A percentile compares a stretch with the other conserved stretches of the same genome.
These are phyloP conservation scores for Uria aalge DNA, from an alignment of 2,113 vertebrate species.

Conservation along the genomic window DNA sequence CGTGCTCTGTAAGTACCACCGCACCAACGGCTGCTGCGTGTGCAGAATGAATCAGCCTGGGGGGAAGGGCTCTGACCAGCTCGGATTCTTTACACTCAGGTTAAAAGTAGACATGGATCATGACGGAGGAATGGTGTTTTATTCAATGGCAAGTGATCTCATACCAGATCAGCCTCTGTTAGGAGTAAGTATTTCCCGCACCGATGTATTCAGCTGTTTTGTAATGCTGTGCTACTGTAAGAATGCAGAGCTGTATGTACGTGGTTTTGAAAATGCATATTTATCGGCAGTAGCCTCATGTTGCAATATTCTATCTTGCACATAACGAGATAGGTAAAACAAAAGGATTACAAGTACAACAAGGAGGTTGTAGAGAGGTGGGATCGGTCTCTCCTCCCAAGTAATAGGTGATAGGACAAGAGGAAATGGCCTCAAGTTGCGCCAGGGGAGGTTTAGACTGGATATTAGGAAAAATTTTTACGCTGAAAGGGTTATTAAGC, in stretches of 20 bases:
- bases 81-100: slow-evolving; percentile 50
- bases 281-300: background rate
- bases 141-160: slow-evolving; percentile 80
- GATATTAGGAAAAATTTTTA: no score
- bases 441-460: no score
- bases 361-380: no score
- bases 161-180: slow-evolving; percentile 38
- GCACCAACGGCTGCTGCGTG: accelerated
- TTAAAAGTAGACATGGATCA: slow-evolving; percentile 79
- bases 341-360: background rate
- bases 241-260: background rate
- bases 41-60: accelerated
- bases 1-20: slow-evolving; percentile 75
- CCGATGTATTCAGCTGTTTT: background rate
- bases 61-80: background rate
- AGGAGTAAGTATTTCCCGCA: slow-evolving; percentile 44
- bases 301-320: background rate
- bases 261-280: background rate
- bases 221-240: background rate
- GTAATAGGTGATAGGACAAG: no score
- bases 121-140: slow-evolving; percentile 74
- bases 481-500: no score
- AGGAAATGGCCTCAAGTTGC: no score
- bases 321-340: background rate
- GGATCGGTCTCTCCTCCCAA: no score